phyloP scores from a whole-genome alignment of 2,797 vertebrate species.

The Macroramphosus scolopax region DNA sequence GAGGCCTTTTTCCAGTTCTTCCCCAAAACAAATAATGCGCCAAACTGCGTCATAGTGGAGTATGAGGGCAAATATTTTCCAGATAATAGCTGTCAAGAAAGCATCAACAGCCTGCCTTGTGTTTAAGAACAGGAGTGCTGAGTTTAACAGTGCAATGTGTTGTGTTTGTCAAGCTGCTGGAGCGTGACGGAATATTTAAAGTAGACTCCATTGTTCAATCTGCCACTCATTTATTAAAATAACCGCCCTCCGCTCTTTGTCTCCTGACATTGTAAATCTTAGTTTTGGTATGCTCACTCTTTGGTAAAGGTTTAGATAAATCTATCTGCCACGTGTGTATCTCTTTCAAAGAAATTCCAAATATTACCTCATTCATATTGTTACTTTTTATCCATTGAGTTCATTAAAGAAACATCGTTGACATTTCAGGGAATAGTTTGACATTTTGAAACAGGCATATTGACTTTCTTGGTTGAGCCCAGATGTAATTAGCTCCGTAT shows the following conservation, averaged over 20 bases:
- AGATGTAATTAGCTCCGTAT: slow-evolving; percentile 5
- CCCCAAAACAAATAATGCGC: no score
- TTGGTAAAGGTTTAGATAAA: slow-evolving; percentile 14
- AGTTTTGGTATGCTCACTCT: slow-evolving; percentile 17
- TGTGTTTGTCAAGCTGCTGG: slow-evolving; percentile 7
- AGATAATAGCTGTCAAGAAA: slow-evolving; percentile 3
- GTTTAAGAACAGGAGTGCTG: slow-evolving; percentile 7
- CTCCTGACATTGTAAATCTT: slow-evolving; percentile 1
- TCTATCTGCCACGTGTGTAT: slow-evolving; percentile 2
- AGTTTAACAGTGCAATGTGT: slow-evolving; percentile 10
- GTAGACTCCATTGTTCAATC: no score
- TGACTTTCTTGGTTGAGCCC: no score
- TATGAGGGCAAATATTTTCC: no score
- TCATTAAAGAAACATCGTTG: no score
- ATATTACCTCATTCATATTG: no score
- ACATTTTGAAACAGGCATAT: not conserved
- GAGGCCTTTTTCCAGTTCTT: no score
- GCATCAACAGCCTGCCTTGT: slow-evolving; percentile 10
- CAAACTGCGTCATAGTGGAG: no score
- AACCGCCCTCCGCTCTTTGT: not conserved
- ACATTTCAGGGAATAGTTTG: not conserved
- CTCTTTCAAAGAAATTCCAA: not conserved
- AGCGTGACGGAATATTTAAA: slow-evolving; percentile 3
- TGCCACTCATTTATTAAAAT: not conserved
- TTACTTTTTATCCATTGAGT: no score